Percentiles rank a stretch among this genome's conserved stretches.
phyloP scores from a whole-genome alignment of 2,888 invertebrate genomes.

The Papilio elwesi region DNA sequence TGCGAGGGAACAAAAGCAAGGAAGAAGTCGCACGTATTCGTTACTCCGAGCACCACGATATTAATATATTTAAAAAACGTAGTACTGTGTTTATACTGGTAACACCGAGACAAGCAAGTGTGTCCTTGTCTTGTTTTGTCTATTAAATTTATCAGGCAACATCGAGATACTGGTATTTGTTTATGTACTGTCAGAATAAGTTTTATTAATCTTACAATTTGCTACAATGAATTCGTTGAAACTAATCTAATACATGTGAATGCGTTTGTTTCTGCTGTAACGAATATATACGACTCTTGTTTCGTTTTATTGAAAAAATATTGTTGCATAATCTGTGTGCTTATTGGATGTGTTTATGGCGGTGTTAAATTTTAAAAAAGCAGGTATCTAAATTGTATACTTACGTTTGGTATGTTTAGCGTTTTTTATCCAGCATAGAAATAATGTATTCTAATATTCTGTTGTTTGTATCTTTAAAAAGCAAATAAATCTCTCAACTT shows the following conservation, averaged over 20 bases:
- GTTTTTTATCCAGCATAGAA: slow-evolving; percentile 12
- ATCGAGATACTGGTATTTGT: no score
- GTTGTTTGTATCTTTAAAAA: slow-evolving; percentile 27
- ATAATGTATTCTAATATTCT: background rate
- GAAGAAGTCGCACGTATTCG: slow-evolving; percentile 3
- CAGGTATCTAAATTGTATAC: slow-evolving; percentile 23
- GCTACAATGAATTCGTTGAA: no score
- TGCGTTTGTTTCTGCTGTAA: background rate
- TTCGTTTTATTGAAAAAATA: slow-evolving; percentile 7
- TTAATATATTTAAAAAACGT: background rate
- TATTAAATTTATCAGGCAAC: no score
- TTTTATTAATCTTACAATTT: no score
- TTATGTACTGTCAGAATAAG: no score
- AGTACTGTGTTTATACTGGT: background rate
- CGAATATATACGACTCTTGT: slow-evolving; percentile 29
- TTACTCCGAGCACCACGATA: background rate
- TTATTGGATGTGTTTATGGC: slow-evolving; percentile 33
- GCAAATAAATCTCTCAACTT: slow-evolving; percentile 35
- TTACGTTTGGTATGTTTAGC: slow-evolving; percentile 42
- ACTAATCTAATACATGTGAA: no score
- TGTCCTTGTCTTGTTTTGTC: no score
- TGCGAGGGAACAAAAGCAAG: background rate
- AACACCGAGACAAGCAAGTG: background rate
- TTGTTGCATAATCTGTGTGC: slow-evolving; percentile 38
- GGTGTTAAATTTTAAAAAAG: background rate